Conservation (phyloP, 2,888 invertebrate genomes). For the Drosophila seclusa region DNA sequence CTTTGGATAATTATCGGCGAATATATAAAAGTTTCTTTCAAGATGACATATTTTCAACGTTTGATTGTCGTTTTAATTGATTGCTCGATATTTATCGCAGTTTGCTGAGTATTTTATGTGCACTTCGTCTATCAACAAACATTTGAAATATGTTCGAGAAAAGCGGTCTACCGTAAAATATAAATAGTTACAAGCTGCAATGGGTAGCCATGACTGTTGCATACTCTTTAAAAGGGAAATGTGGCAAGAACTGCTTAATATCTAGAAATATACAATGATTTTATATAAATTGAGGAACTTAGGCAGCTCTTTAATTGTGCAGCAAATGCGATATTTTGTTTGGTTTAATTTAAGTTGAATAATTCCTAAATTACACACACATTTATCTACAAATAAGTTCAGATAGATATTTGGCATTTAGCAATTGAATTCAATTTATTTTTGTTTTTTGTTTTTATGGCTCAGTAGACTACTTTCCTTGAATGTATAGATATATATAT, state of each 20-base stretch:
- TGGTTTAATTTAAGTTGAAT: neutral
- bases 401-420: neutral
- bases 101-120: slow-evolving; percentile 20
- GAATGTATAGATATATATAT: neutral
- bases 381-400: neutral
- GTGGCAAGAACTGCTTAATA: neutral
- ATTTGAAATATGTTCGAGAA: slow-evolving; percentile 43
- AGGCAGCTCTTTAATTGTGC: too few relatives aligned
- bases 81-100: slow-evolving; percentile 44
- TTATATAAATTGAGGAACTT: neutral
- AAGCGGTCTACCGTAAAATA: slow-evolving; percentile 40
- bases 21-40: neutral
- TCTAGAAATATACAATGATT: too few relatives aligned
- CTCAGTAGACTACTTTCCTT: neutral
- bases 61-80: neutral
- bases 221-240: slow-evolving; percentile 8
- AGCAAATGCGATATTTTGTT: neutral
- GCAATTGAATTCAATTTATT: neutral
- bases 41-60: neutral
- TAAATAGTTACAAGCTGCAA: neutral
- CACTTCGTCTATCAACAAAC: slow-evolving; percentile 20
- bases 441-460: neutral
- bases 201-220: neutral
- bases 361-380: neutral
- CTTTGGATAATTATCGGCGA: neutral